Evolutionary conservation across 2,113 vertebrate species (phyloP).

Genomic region (Sorex araneus): DNA sequence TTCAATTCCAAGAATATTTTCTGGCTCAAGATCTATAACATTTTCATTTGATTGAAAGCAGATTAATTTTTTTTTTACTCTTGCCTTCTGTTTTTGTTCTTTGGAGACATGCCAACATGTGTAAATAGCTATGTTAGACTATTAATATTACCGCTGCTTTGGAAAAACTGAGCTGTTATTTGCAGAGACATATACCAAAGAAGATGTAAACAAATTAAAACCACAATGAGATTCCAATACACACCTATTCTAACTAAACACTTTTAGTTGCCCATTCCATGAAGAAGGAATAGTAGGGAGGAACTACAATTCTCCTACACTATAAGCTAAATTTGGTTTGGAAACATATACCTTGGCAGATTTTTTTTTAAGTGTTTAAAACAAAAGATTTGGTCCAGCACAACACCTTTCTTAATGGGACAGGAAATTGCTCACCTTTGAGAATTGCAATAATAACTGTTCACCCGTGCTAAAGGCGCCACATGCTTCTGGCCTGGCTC

Average conservation of each 20-base stretch:
- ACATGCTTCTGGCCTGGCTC: background rate
- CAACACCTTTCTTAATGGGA: background rate
- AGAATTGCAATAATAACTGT: background rate
- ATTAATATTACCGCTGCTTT: background rate
- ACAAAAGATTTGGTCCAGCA: background rate
- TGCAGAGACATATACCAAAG: conserved; percentile 33
- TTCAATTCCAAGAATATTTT: conserved; percentile 41
- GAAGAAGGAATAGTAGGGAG: background rate
- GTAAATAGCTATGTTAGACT: conserved; percentile 19
- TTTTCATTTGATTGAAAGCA: conserved; percentile 50
- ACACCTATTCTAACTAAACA: background rate
- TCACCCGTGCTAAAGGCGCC: background rate
- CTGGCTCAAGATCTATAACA: conserved; percentile 35
- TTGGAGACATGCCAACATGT: conserved; percentile 26
- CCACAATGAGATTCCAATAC: background rate
- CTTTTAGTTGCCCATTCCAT: background rate
- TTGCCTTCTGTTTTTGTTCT: conserved; percentile 34
- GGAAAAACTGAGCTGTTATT: background rate
- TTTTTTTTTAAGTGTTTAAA: background rate
- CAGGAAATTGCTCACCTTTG: background rate
- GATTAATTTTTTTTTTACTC: conserved; percentile 31
- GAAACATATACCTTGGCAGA: no score
- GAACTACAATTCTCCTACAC: background rate
- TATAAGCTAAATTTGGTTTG: background rate
- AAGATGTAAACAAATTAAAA: conserved; percentile 38